phyloP scores from a whole-genome alignment of 2,797 vertebrate species.

The Mallotus villosus region DNA sequence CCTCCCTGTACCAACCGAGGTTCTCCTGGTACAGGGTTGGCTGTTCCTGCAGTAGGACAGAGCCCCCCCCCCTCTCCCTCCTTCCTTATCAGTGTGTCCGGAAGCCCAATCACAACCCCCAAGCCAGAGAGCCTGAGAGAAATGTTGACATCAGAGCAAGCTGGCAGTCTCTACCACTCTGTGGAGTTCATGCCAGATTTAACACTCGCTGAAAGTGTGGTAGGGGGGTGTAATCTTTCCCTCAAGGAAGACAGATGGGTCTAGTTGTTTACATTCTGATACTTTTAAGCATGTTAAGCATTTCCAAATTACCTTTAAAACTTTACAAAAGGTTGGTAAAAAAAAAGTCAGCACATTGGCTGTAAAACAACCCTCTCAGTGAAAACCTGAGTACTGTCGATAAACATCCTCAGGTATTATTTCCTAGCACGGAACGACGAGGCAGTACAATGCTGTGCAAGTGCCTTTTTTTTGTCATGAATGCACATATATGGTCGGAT shows the following conservation, averaged over 20 bases:
- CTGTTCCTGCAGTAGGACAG: constrained; percentile 2
- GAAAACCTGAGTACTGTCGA: no score
- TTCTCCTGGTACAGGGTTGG: background rate
- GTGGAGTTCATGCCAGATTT: constrained; percentile 2
- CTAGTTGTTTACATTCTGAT: no score
- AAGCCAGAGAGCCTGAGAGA: background rate
- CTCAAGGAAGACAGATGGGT: background rate
- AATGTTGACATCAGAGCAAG: constrained; percentile 8
- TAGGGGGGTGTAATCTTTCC: background rate
- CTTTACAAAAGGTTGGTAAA: background rate
- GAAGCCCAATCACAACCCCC: background rate
- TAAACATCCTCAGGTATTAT: no score
- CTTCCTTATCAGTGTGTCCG: constrained; percentile 9
- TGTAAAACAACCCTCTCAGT: background rate
- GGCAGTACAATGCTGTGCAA: background rate
- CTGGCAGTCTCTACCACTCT: constrained; percentile 16
- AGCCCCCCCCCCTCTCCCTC: constrained; percentile 1
- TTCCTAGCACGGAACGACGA: background rate
- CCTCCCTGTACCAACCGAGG: background rate
- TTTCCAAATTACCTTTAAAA: no score
- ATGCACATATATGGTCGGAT: constrained; percentile 32
- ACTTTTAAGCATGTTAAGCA: no score
- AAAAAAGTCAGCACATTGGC: background rate
- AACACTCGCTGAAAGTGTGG: constrained; percentile 4
- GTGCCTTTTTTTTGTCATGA: constrained; percentile 14